A percentile compares a stretch with the other conserved stretches of the same genome.
These are phyloP conservation scores for Isaurus tuberculatus DNA, from an alignment of 92 coral and sea anemone genomes.

Conservation along the genomic window DNA sequence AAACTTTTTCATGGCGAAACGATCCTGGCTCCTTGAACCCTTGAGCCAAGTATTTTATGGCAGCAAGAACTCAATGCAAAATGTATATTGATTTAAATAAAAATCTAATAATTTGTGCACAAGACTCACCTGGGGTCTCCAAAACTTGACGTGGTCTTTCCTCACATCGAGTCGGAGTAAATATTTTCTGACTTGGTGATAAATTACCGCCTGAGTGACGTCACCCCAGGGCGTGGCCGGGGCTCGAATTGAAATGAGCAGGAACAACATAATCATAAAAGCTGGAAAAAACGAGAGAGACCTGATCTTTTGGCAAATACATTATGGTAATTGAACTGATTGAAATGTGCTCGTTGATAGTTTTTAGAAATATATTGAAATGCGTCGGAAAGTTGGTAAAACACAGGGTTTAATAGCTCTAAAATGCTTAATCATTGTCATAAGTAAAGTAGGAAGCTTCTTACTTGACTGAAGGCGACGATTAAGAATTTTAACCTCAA, in stretches of 20 bases:
- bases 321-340: no score
- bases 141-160: slow-evolving; percentile 92
- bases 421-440: no score
- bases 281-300: slow-evolving; percentile 49
- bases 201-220: slow-evolving; percentile 96
- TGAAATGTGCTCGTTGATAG: no score
- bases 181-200: slow-evolving; percentile 98
- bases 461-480: no score
- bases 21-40: no score
- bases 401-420: no score
- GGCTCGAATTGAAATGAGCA: slow-evolving; percentile 93
- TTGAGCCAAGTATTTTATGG: not conserved
- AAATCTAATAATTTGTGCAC: not conserved
- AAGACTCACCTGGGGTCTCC: slow-evolving; percentile 93
- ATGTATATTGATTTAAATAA: not conserved
- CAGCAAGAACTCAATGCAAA: not conserved
- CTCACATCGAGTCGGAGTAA: slow-evolving; percentile 90
- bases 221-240: slow-evolving; percentile 99
- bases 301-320: no score
- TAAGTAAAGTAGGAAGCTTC: no score
- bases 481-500: no score
- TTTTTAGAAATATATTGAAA: no score
- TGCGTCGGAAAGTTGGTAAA: no score
- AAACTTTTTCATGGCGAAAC: no score
- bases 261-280: slow-evolving; percentile 86